Conservation (phyloP, 1,140 invertebrate species). For the Gerris buenoi region DNA sequence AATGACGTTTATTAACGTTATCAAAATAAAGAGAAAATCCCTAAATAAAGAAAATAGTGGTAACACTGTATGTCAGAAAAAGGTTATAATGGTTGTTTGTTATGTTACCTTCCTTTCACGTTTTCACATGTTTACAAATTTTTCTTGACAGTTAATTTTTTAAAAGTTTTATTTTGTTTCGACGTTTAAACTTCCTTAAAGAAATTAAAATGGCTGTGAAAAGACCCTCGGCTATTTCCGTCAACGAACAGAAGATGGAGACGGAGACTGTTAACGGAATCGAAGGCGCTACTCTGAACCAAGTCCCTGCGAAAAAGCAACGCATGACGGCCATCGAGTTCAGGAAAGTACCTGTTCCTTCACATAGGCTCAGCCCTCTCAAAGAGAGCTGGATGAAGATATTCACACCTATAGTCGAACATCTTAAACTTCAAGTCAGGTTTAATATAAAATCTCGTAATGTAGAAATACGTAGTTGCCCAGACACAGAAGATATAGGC, state of each 20-base stretch:
- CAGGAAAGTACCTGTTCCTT: slow-evolving; percentile 46
- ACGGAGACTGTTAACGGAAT: slow-evolving; percentile 47
- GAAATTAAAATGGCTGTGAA: slow-evolving; percentile 5
- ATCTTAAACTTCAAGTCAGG: slow-evolving; percentile 82
- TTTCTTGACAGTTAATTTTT: background rate
- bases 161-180: background rate
- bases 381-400: slow-evolving; percentile 97
- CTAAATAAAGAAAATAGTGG: too few relatives aligned
- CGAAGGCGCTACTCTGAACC: slow-evolving; percentile 38
- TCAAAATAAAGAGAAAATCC: too few relatives aligned
- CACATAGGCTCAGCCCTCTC: slow-evolving; percentile 73
- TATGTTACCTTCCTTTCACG: background rate
- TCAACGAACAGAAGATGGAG: slow-evolving; percentile 24
- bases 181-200: background rate
- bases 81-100: background rate
- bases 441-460: slow-evolving; percentile 86
- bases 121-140: background rate
- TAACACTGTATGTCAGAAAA: background rate
- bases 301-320: slow-evolving; percentile 36
- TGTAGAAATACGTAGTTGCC: slow-evolving; percentile 65
- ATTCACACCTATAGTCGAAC: slow-evolving; percentile 88
- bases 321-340: slow-evolving; percentile 36
- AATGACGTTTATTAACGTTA: too few relatives aligned
- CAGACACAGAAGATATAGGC: slow-evolving; percentile 70
- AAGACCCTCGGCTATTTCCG: background rate